Conservation (phyloP, 2,888 invertebrate species). For the Leptopilina syphax region DNA sequence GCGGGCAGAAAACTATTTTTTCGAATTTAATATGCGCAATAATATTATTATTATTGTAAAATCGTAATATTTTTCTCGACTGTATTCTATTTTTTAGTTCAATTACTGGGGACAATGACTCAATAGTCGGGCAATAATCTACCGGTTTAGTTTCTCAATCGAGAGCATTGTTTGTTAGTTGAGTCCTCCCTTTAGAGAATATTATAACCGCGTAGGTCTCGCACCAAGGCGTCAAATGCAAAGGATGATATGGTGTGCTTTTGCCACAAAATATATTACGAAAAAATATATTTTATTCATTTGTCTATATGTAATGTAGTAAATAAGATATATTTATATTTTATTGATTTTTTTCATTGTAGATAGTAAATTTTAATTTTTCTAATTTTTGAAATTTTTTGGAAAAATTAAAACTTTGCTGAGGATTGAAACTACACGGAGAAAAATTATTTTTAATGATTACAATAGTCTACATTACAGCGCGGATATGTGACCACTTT, state of each 20-base stretch:
- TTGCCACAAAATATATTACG: slow-evolving; percentile 52
- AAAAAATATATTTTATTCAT: slow-evolving; percentile 32
- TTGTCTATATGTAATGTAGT: background rate
- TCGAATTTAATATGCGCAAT: background rate
- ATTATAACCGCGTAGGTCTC: slow-evolving; percentile 61
- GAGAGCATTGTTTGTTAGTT: slow-evolving; percentile 58
- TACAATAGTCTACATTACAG: too few relatives aligned
- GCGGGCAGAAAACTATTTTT: background rate
- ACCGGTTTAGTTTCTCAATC: slow-evolving; percentile 57
- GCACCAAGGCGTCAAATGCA: slow-evolving; percentile 52
- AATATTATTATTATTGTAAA: background rate
- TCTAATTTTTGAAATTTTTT: background rate
- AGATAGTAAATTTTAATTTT: background rate
- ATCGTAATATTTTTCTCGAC: background rate
- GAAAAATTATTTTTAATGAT: too few relatives aligned
- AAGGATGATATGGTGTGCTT: slow-evolving; percentile 57
- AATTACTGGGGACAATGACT: slow-evolving; percentile 11
- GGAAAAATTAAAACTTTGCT: too few relatives aligned
- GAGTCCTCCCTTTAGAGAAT: slow-evolving; percentile 45
- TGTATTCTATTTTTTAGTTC: background rate
- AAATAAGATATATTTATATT: too few relatives aligned
- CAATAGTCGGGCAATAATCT: slow-evolving; percentile 4
- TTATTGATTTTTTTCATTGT: background rate
- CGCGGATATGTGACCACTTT: too few relatives aligned
- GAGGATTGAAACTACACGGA: too few relatives aligned